Conservation (phyloP, 30 jellyfish, hydroid and myxozoan species). For the Turritopsis dohrnii region DNA sequence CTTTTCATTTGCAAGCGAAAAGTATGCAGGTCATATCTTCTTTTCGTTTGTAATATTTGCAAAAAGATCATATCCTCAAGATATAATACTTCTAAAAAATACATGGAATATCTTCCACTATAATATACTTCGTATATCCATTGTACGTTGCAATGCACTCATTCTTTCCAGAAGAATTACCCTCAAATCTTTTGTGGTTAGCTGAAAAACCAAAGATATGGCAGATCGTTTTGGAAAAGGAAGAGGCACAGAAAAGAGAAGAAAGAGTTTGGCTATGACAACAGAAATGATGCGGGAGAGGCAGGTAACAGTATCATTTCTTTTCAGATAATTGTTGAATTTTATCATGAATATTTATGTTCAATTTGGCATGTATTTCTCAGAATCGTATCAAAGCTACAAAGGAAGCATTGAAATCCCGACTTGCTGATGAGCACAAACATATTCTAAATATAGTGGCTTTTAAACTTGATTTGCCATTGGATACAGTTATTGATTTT, state of each 20-base stretch:
- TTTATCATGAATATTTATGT: background rate
- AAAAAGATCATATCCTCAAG: too few species aligned
- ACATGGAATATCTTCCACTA: too few species aligned
- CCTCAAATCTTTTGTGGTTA: background rate
- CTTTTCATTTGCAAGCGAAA: too few species aligned
- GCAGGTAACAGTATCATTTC: too few species aligned
- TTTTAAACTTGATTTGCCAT: conserved; percentile 44
- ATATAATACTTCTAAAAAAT: too few species aligned
- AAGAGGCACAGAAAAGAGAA: conserved; percentile 22
- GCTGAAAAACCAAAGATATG: background rate
- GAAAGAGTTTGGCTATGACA: conserved; percentile 27
- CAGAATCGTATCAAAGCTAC: conserved; percentile 38
- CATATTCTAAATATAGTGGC: conserved; percentile 71
- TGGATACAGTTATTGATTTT: conserved; percentile 53
- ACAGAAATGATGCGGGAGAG: conserved; percentile 31
- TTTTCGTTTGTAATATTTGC: too few species aligned
- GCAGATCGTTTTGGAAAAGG: conserved; percentile 17
- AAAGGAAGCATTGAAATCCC: conserved; percentile 60
- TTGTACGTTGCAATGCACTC: too few species aligned
- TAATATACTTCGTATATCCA: too few species aligned
- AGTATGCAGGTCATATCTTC: too few species aligned
- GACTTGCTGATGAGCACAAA: conserved; percentile 55
- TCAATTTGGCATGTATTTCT: background rate
- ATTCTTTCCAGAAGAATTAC: background rate
- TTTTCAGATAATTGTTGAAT: too few species aligned